Base-by-base conservation (phyloP, 2,888 invertebrate species). In the Archips crataeganus region DNA sequence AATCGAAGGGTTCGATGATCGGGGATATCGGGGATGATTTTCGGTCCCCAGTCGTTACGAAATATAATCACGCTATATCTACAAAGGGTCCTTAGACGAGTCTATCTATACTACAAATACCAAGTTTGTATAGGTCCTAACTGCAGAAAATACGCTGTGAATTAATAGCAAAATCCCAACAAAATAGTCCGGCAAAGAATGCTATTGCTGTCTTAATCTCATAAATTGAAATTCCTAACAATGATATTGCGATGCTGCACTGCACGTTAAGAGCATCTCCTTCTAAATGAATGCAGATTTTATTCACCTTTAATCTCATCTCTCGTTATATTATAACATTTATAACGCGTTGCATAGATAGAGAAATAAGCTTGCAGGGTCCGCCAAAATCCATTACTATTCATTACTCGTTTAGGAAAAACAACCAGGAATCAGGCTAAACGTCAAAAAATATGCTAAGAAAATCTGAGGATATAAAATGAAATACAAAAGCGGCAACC, bases 401-500 rank as follows among this genome's bases (percentile, higher is more conserved):
- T 70, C 70, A 70, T 63, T 63, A 57, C 70, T 34, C 57, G 63
- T 63, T 63, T 57, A 70, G 70, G 75, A 76, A 70, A 71, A 73
- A 67, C 49, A 74, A 71, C 67, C 42, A 61, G 73, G 57, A 78
- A 76, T 77, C 59, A 77, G 67, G 71, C 72, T 63, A 68, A 67
- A 61, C 64, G 51, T 71, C 36, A 71, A 57, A 78, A 80, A 75
- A 78, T 62, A 78, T 76, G 75, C 74, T 66, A 75, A 75, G 71
- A 71, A 75, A 76, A 75, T 77, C 64, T 68, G 75, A 80, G 77
- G 76, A 79, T 77, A 80, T 69, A 60, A 69, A 80, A 80, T 77
- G 79, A 76, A 79, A 78, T 76, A 75, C 77, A 78, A 80, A 81
- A 82, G 78, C 78, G 71, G 65, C 75, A 74, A 65, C 72, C 75